Evolutionary conservation across 35 echinoderm and acorn worm genomes (phyloP), one percentile per base, ranked within the genome.

Genomic region (Heliocidaris tuberculata): DNA sequence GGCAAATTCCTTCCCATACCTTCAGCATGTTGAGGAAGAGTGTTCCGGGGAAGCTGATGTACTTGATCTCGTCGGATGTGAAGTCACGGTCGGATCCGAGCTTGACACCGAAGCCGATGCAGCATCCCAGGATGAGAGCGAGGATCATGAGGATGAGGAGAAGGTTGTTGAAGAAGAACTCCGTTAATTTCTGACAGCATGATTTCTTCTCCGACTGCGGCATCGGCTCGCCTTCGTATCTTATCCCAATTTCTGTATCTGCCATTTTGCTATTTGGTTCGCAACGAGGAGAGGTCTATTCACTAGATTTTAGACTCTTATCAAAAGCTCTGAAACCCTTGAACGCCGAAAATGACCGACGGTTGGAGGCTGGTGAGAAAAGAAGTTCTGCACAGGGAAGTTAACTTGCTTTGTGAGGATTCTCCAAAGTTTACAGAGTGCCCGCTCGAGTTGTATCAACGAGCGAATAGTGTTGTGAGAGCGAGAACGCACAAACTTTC

Each of bases 21-120:
- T 97, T 99, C 49, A 99, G 93, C 96, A 96, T 97, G 94, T 97
- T 97, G 7, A 99, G 94, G 93, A 99, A 99, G 86, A 99, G 94
- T 27, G 95, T 96, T 15, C 98, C 98, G 9, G 98, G 98, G 50
- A 99, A 99, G 30, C 95, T 92, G 86, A 99, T 99, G 92, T 97
- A 99, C 47, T 88, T 94, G 19, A 99, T 97, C 94, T 99, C 97
- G 59, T 97, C 96, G 12, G 94, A 70, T 24, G 95, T 99, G 59
- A 96, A 97, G 9, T 96, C 88, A 24, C 95, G 93, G 70, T 96
- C 65, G 31, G 95, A 96, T 88, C 91, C 92, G 21, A 99, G 90
- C 59, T 95, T 99, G 35, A 99, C 90, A 11, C 88, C 54, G 88
- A 98, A 98, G 4, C 98, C 98, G 27, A 99, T 91, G 4, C 49